Evolutionary conservation across 1,140 invertebrate species (phyloP).

Genomic region (Drosophila nebulosa): DNA sequence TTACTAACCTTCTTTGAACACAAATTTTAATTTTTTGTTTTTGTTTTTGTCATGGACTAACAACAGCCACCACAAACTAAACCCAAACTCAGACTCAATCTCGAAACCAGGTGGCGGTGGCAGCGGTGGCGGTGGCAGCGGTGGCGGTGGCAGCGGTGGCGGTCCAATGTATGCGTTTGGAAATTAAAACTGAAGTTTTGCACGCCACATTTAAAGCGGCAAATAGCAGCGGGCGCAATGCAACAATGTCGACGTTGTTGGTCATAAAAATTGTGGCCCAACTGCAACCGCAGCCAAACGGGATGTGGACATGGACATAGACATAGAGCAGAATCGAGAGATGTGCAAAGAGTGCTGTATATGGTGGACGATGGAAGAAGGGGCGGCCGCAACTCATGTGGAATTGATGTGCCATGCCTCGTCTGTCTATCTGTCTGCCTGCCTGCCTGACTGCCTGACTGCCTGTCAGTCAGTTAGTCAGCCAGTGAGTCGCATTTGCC

Average conservation of each 20-base stretch:
- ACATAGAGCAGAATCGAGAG: conserved; percentile 25
- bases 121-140: conserved; percentile 43
- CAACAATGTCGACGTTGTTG: conserved; percentile 50
- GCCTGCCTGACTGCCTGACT: conserved; percentile 25
- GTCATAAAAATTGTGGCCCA: conserved; percentile 74
- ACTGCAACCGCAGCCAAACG: conserved; percentile 50
- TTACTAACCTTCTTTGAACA: neutral
- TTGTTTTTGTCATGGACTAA: conserved; percentile 43
- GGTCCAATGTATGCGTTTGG: conserved; percentile 73
- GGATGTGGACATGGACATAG: conserved; percentile 53
- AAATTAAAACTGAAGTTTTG: conserved; percentile 78
- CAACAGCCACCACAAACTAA: conserved; percentile 24
- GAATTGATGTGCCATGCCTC: conserved; percentile 76
- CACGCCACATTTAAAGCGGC: conserved; percentile 74
- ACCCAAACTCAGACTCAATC: conserved; percentile 11
- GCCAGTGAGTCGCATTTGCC: conserved; percentile 17
- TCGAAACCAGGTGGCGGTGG: conserved; percentile 51
- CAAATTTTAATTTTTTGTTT: conserved; percentile 23
- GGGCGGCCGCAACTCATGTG: conserved; percentile 70
- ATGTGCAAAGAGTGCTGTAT: neutral
- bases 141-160: too few species aligned
- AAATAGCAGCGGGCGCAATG: conserved; percentile 47
- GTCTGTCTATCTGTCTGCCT: conserved; percentile 50
- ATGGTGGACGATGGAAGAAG: conserved; percentile 22
- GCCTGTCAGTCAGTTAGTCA: conserved; percentile 9